Percentiles rank a stretch among this genome's conserved stretches.
Evolutionary conservation across 2,797 vertebrate genomes (phyloP).

Genomic region (Micromesistius poutassou): DNA sequence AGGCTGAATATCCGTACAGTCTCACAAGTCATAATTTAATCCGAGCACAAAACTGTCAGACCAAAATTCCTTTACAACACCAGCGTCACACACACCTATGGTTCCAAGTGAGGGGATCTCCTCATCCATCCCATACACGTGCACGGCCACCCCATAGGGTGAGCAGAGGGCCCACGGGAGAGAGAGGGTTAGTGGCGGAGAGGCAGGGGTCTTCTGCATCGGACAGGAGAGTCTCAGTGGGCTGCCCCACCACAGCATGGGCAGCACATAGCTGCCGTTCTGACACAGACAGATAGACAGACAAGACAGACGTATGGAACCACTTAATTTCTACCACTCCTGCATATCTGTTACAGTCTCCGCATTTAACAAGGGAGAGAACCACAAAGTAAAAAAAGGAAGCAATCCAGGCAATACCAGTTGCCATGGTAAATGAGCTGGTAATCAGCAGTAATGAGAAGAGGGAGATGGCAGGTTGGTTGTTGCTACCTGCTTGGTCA

Average conservation of each 20-base stretch:
- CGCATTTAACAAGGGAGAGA: background rate
- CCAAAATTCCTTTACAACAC: background rate
- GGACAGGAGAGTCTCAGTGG: constrained; percentile 73
- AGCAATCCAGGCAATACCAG: background rate
- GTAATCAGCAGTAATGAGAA: background rate
- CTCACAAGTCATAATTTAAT: background rate
- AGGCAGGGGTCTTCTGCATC: constrained; percentile 13
- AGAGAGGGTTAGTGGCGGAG: background rate
- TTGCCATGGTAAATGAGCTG: background rate
- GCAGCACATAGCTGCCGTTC: constrained; percentile 70
- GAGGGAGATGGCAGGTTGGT: background rate
- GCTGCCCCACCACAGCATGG: constrained; percentile 69
- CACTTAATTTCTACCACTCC: background rate
- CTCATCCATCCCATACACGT: constrained; percentile 39
- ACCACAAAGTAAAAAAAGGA: background rate
- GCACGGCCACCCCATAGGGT: constrained; percentile 60
- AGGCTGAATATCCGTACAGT: background rate
- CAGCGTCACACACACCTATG: constrained; percentile 42
- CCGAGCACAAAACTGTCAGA: background rate
- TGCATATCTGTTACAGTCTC: background rate
- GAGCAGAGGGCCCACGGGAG: constrained; percentile 63
- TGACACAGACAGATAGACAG: constrained; percentile 33
- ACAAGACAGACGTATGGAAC: background rate
- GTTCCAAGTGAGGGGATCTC: constrained; percentile 40
- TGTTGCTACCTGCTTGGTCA: constrained; percentile 64